A percentile compares a stretch with the other conserved stretches of the same genome.
These are phyloP conservation scores for Hoplostethus atlanticus DNA, from an alignment of 2,797 vertebrate genomes.

Conservation along the genomic window DNA sequence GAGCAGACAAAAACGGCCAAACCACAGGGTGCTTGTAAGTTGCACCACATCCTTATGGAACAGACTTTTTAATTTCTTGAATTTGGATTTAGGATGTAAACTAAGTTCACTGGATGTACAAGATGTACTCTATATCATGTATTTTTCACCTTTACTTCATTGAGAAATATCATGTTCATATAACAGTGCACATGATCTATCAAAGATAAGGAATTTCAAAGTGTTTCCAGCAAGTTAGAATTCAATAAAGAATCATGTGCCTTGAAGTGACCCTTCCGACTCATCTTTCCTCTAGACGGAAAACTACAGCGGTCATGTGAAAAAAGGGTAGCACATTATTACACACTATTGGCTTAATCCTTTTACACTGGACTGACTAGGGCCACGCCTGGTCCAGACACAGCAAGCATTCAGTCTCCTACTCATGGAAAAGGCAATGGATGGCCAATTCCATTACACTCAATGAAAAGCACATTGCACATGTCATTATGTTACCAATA, in stretches of 20 bases:
- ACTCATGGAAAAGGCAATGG: constrained; percentile 19
- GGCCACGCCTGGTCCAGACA: constrained; percentile 51
- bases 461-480: constrained; percentile 52
- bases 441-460: constrained; percentile 56
- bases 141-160: neutral
- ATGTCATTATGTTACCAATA: neutral
- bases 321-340: constrained; percentile 77
- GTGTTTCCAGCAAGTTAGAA: constrained; percentile 60
- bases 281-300: constrained; percentile 59
- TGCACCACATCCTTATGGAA: neutral
- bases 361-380: constrained; percentile 71
- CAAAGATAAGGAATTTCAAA: constrained; percentile 48
- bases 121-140: neutral
- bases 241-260: constrained; percentile 57
- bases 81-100: neutral
- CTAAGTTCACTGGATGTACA: neutral
- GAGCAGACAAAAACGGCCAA: constrained; percentile 13
- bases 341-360: constrained; percentile 83
- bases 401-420: constrained; percentile 63
- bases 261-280: constrained; percentile 37
- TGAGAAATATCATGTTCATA: neutral
- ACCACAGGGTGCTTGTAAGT: neutral
- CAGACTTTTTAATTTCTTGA: neutral
- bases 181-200: constrained; percentile 34
- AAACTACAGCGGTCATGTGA: constrained; percentile 82